Evolutionary conservation across 2,113 vertebrate genomes (phyloP).

Genomic region (Calypte anna): DNA sequence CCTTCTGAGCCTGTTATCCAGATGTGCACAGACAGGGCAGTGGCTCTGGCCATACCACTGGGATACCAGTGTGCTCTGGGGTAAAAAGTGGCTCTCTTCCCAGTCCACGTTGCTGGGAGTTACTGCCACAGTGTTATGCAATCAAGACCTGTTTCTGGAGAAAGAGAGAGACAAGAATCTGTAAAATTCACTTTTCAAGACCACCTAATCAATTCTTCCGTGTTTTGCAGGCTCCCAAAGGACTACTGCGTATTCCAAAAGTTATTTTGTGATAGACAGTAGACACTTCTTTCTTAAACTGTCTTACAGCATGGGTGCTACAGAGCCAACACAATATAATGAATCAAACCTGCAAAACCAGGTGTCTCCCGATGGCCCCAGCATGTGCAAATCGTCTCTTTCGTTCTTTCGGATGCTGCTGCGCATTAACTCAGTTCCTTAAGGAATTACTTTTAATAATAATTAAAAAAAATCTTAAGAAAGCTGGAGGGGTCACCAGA

Average conservation of each 20-base stretch:
- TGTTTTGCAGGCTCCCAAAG: not conserved
- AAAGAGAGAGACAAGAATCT: not conserved
- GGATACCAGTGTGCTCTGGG: not conserved
- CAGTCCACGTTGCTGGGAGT: not conserved
- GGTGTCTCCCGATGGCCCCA: conserved; percentile 69
- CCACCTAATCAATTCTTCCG: not conserved
- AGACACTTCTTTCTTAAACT: conserved; percentile 17
- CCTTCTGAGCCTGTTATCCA: not conserved
- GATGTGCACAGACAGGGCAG: not conserved
- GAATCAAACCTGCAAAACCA: conserved; percentile 76
- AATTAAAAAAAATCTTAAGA: conserved; percentile 67
- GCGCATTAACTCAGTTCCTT: conserved; percentile 71
- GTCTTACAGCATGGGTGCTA: conserved; percentile 17
- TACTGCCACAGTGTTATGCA: not conserved
- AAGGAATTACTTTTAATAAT: conserved; percentile 66
- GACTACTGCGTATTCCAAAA: not conserved
- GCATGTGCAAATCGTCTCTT: conserved; percentile 64
- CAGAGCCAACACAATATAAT: conserved; percentile 43
- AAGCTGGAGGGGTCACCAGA: conserved; percentile 52
- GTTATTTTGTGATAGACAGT: conserved; percentile 65
- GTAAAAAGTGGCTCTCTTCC: not conserved
- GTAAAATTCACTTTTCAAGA: not conserved
- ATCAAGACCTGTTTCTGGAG: not conserved
- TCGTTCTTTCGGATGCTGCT: conserved; percentile 68
- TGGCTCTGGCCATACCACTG: not conserved